phyloP scores from a whole-genome alignment of 2,797 vertebrate species.

The Tinamus major region DNA sequence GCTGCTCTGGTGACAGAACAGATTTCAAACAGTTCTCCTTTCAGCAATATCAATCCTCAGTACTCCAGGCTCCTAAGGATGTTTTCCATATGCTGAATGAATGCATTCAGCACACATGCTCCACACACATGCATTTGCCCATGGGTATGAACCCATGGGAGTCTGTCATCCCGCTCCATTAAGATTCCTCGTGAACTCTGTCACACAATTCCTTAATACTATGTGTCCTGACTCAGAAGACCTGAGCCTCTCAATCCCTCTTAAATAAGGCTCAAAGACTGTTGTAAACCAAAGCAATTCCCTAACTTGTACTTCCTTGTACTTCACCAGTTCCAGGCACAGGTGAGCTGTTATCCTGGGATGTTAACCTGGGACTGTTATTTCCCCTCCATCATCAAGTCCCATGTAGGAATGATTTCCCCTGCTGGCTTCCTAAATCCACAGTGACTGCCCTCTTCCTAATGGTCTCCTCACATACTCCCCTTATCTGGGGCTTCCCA shows the following conservation, averaged over 20 bases:
- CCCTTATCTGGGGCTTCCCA: background rate
- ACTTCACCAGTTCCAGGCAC: background rate
- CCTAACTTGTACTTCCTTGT: background rate
- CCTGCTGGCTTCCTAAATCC: background rate
- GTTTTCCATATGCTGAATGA: background rate
- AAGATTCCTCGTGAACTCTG: background rate
- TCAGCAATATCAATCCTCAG: background rate
- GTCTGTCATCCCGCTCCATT: background rate
- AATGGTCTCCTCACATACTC: background rate
- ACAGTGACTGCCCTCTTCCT: background rate
- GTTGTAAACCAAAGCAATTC: background rate
- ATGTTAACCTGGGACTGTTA: background rate
- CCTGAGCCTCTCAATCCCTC: background rate
- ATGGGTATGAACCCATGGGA: rapidly evolving
- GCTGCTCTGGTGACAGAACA: background rate
- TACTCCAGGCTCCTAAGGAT: background rate
- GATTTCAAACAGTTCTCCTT: background rate
- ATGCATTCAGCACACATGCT: background rate
- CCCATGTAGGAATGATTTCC: background rate
- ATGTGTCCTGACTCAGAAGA: background rate
- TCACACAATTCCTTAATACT: background rate
- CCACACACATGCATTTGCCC: rapidly evolving
- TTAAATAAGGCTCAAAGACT: background rate
- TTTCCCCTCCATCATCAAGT: background rate
- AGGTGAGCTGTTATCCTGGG: background rate